Evolutionary conservation across 2,797 vertebrate genomes (phyloP), one percentile per base, ranked within the genome.

Genomic region (Ceyx erithaca): DNA sequence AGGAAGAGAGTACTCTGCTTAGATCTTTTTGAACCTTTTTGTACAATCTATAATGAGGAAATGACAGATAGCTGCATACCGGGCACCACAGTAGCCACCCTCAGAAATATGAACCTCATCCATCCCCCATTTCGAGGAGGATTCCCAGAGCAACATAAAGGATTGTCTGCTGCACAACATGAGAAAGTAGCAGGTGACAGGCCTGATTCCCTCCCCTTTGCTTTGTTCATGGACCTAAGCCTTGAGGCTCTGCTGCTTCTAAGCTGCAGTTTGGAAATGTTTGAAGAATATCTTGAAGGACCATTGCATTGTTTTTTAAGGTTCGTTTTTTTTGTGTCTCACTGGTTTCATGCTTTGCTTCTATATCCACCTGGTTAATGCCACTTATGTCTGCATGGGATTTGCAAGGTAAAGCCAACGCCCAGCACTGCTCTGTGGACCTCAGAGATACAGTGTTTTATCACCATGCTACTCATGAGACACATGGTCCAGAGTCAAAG

Each of bases 11-110:
- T 94, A 97, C 93, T 95, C 96, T 98, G 98, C 98, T 98, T 98
- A 98, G 98, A 98, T 99, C 98, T 98, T 98, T 98, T 97, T 92
- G 97, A 98, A 98, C 96, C 97, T 98, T 98, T 98, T 98, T 98
- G 97, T 98, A 97, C 98, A 98, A 98, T 98, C 97, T 97, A 98
- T 98, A 99, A 98, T 98, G 98, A 98, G 97, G 95, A 97, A 98
- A 98, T 98, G 98, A 99, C 98, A 98, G 98, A 98, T 98, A 97
- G 96, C 97, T 98, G 98, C 98, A 98, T 98, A 97, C 96, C 80
- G 96, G 97, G 98, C 98, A 98, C 96, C 94, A 87, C 61, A 91
- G 75, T 93, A 92, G 58, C 54, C 67, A 79, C 14, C 80, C 61
- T 98, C 97, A 95, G 98, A 98, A 99, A 99, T 97, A 96, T 93